A percentile compares a stretch with the other conserved stretches of the same genome.
These are phyloP conservation scores for Morone saxatilis DNA, from an alignment of 2,113 vertebrate genomes.

Conservation along the genomic window DNA sequence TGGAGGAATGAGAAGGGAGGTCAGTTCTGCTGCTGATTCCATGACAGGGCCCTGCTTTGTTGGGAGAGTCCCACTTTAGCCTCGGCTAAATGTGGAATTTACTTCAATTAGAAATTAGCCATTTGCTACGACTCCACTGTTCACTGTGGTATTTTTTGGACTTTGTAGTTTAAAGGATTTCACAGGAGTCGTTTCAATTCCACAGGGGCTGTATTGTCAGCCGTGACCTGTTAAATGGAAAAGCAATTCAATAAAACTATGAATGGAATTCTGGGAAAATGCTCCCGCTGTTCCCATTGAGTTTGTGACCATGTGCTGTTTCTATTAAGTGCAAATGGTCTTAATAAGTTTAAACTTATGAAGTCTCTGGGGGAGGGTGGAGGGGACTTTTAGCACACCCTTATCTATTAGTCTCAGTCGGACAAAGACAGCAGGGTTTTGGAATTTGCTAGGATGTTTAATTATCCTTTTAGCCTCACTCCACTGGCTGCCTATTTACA, in stretches of 20 bases:
- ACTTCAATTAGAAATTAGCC: slow-evolving; percentile 8
- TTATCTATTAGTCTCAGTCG: slow-evolving; percentile 17
- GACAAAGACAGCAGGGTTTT: slow-evolving; percentile 2
- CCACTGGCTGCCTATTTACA: no score
- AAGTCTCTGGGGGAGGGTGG: not conserved
- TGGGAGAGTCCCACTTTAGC: not conserved
- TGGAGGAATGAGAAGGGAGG: slow-evolving; percentile 64
- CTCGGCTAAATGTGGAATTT: slow-evolving; percentile 6
- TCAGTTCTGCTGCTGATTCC: slow-evolving; percentile 14
- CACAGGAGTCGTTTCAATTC: slow-evolving; percentile 25
- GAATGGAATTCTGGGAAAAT: slow-evolving; percentile 52
- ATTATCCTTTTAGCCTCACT: not conserved
- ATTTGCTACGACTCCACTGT: not conserved
- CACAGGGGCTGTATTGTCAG: slow-evolving; percentile 43
- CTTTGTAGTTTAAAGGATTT: slow-evolving; percentile 45
- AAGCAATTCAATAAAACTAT: slow-evolving; percentile 58
- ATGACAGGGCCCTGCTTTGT: slow-evolving; percentile 1
- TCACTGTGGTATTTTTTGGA: not conserved
- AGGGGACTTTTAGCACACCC: not conserved
- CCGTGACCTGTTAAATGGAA: slow-evolving; percentile 32
- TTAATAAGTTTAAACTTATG: slow-evolving; percentile 36
- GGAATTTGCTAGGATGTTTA: not conserved
- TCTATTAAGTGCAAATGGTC: slow-evolving; percentile 60
- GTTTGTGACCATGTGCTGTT: slow-evolving; percentile 12
- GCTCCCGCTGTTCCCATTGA: slow-evolving; percentile 19